Percentiles rank a stretch among this genome's conserved stretches.
phyloP scores from a whole-genome alignment of 2,797 vertebrate genomes.

The Todus mexicanus region DNA sequence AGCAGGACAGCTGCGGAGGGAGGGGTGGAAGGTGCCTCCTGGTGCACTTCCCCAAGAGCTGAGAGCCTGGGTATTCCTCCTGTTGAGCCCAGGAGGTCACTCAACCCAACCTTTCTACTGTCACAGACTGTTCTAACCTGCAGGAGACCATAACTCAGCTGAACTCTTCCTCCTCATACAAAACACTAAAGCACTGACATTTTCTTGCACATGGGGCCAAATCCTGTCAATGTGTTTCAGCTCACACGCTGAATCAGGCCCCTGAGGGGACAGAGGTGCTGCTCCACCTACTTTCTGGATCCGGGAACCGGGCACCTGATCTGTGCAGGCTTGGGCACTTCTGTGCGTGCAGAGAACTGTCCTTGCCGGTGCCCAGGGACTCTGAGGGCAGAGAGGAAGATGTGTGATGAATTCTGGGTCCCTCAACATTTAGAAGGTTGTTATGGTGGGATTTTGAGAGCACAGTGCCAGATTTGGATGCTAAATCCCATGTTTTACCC shows the following conservation, averaged over 20 bases:
- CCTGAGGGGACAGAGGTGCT: conserved; percentile 26
- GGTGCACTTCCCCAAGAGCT: neutral
- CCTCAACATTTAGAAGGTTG: neutral
- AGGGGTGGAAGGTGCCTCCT: neutral
- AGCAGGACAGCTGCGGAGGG: neutral
- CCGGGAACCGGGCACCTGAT: neutral
- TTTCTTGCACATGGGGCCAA: conserved; percentile 3
- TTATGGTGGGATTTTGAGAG: neutral
- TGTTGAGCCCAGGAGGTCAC: neutral
- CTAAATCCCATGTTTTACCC: neutral
- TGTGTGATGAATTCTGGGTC: neutral
- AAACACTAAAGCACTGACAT: neutral
- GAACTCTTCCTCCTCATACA: neutral
- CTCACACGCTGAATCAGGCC: conserved; percentile 47
- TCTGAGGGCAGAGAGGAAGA: neutral
- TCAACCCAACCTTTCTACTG: neutral
- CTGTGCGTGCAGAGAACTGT: conserved; percentile 28
- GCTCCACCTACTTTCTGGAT: conserved; percentile 46
- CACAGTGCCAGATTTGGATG: neutral
- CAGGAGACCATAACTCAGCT: neutral
- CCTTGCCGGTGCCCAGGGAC: neutral
- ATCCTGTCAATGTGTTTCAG: conserved; percentile 16
- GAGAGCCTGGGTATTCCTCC: neutral
- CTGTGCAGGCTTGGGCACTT: conserved; percentile 39
- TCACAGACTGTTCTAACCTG: neutral